Conservation (phyloP, 2,113 vertebrate genomes). For the Cyphotilapia sp. region DNA sequence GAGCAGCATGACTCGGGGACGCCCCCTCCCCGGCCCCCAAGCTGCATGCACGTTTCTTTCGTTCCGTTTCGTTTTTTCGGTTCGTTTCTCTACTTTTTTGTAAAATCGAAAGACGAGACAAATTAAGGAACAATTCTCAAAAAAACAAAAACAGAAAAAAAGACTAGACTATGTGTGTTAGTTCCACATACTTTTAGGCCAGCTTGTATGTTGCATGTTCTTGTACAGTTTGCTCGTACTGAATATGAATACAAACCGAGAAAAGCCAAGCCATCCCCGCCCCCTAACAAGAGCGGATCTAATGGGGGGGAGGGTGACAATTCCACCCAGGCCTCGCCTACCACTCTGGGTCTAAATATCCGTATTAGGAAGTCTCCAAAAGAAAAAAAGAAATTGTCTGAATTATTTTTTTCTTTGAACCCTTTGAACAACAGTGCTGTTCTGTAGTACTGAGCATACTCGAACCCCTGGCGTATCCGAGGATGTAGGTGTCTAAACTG, state of each 20-base stretch:
- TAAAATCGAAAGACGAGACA: slow-evolving; percentile 76
- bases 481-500: slow-evolving; percentile 79
- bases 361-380: slow-evolving; percentile 76
- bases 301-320: slow-evolving; percentile 67
- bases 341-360: slow-evolving; percentile 86
- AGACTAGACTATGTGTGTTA: slow-evolving; percentile 93
- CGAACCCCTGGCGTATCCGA: slow-evolving; percentile 70
- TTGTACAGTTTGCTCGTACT: slow-evolving; percentile 99
- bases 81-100: slow-evolving; percentile 38
- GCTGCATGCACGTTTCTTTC: slow-evolving; percentile 85
- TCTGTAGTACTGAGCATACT: slow-evolving; percentile 86
- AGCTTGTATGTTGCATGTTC: slow-evolving; percentile 99
- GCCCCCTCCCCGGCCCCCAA: slow-evolving; percentile 76
- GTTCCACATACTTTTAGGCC: slow-evolving; percentile 90
- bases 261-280: slow-evolving; percentile 93
- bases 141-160: slow-evolving; percentile 71
- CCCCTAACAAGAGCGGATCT: slow-evolving; percentile 82
- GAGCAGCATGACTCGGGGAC: slow-evolving; percentile 93
- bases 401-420: slow-evolving; percentile 69
- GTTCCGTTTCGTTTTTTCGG: slow-evolving; percentile 10
- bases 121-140: slow-evolving; percentile 56
- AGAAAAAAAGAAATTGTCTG: background rate
- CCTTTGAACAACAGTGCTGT: slow-evolving; percentile 85
- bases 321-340: slow-evolving; percentile 78
- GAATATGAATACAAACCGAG: slow-evolving; percentile 88